Conservation (phyloP, 2,888 invertebrate species). For the Lepidonotus clava region DNA sequence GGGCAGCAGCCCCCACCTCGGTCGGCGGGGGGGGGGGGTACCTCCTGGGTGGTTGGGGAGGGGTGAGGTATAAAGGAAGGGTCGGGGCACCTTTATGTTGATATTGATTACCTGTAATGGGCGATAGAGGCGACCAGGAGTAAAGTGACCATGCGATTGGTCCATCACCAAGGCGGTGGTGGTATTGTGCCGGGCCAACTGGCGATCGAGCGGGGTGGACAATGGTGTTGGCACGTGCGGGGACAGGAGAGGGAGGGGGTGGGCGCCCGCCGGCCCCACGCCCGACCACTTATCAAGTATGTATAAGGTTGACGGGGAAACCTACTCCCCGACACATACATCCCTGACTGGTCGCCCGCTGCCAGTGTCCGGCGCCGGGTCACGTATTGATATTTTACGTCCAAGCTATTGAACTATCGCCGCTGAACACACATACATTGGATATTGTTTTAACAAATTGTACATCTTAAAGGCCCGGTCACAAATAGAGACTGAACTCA, state of each 20-base stretch:
- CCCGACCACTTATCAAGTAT: no score
- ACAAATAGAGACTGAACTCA: no score
- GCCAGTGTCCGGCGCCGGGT: no score
- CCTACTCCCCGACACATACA: no score
- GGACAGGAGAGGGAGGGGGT: not conserved
- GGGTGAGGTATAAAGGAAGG: not conserved
- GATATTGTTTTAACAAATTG: no score
- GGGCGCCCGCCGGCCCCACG: not conserved
- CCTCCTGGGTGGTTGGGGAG: not conserved
- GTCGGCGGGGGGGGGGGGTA: not conserved
- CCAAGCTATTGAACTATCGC: no score
- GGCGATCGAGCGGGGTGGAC: conserved; percentile 8
- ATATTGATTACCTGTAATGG: conserved; percentile 8
- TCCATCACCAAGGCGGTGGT: not conserved
- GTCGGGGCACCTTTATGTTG: not conserved
- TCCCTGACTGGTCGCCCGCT: no score
- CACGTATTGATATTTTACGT: no score
- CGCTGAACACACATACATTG: no score
- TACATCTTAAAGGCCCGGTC: no score
- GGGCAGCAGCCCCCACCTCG: not conserved
- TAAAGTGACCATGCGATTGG: not conserved
- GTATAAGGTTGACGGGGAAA: no score
- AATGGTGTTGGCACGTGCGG: not conserved
- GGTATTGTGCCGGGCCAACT: not conserved
- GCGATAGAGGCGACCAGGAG: not conserved